Evolutionary conservation across 2,797 vertebrate species (phyloP).

Genomic region (Arrhamphus sclerolepis): DNA sequence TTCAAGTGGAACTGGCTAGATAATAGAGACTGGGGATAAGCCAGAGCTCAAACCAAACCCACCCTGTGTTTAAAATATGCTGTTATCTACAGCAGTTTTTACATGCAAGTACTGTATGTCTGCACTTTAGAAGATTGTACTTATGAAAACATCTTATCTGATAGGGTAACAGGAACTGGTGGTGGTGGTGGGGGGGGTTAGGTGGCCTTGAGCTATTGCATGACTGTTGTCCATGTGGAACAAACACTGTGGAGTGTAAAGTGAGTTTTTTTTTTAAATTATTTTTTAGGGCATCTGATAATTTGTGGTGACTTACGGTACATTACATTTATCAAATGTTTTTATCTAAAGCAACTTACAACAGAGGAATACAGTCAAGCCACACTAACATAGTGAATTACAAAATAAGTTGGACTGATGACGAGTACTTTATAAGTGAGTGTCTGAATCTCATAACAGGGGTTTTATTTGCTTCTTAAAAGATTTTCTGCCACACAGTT

Average conservation of each 20-base stretch:
- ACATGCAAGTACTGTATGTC: slow-evolving; percentile 28
- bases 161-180: slow-evolving; percentile 53
- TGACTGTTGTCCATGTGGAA: slow-evolving; percentile 54
- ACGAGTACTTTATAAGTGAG: slow-evolving; percentile 19
- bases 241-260: slow-evolving; percentile 30
- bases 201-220: slow-evolving; percentile 26
- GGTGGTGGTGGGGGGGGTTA: slow-evolving; percentile 30
- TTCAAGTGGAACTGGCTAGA: slow-evolving; percentile 59
- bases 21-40: slow-evolving; percentile 50
- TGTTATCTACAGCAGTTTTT: slow-evolving; percentile 52
- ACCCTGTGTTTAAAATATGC: slow-evolving; percentile 64
- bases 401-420: no score
- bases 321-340: no score
- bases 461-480: slow-evolving; percentile 19
- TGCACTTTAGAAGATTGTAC: slow-evolving; percentile 32
- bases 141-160: slow-evolving; percentile 60
- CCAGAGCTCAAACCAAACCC: slow-evolving; percentile 61
- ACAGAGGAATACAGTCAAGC: no score
- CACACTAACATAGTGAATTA: no score
- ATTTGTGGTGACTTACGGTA: slow-evolving; percentile 22
- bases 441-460: slow-evolving; percentile 26
- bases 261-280: slow-evolving; percentile 32
- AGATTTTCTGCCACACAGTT: slow-evolving; percentile 24
- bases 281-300: slow-evolving; percentile 28
- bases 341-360: no score